Evolutionary conservation across 2,888 invertebrate species (phyloP).

Genomic region (Acleris holmiana): DNA sequence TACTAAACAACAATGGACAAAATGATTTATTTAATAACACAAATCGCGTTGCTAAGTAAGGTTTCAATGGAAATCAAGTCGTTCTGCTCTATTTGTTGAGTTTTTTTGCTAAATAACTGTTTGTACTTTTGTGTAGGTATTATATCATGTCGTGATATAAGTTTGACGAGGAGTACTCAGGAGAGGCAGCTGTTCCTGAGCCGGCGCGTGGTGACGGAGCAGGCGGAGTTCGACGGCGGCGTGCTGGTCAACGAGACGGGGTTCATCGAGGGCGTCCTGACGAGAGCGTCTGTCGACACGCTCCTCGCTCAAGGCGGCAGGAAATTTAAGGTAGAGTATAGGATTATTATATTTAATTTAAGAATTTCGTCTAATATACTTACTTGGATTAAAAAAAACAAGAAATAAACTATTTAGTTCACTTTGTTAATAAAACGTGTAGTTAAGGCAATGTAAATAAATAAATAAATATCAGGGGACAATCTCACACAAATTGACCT

Average conservation of each 20-base stretch:
- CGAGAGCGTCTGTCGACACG: constrained; percentile 68
- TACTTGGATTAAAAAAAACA: too few relatives aligned
- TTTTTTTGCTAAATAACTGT: not conserved
- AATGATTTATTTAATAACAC: constrained; percentile 13
- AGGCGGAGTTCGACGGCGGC: constrained; percentile 82
- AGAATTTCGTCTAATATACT: too few relatives aligned
- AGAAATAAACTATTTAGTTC: too few relatives aligned
- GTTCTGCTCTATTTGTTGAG: not conserved
- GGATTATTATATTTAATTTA: too few relatives aligned
- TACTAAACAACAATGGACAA: constrained; percentile 13
- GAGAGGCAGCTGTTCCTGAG: constrained; percentile 68
- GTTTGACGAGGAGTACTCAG: constrained; percentile 37
- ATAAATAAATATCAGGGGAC: too few relatives aligned
- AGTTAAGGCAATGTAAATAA: too few relatives aligned
- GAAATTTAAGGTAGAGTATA: constrained; percentile 63
- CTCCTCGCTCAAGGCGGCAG: constrained; percentile 64
- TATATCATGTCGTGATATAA: constrained; percentile 46
- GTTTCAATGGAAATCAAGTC: not conserved
- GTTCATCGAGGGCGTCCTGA: constrained; percentile 81
- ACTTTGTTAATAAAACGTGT: too few relatives aligned
- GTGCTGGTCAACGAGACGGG: constrained; percentile 85
- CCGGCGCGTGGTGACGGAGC: constrained; percentile 77
- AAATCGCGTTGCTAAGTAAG: constrained; percentile 23
- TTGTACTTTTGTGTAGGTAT: constrained; percentile 39
- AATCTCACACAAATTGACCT: too few relatives aligned